These are phyloP conservation scores for Tromatobia lineatoria DNA, from an alignment of 2,888 invertebrate species.

Conservation along the genomic window DNA sequence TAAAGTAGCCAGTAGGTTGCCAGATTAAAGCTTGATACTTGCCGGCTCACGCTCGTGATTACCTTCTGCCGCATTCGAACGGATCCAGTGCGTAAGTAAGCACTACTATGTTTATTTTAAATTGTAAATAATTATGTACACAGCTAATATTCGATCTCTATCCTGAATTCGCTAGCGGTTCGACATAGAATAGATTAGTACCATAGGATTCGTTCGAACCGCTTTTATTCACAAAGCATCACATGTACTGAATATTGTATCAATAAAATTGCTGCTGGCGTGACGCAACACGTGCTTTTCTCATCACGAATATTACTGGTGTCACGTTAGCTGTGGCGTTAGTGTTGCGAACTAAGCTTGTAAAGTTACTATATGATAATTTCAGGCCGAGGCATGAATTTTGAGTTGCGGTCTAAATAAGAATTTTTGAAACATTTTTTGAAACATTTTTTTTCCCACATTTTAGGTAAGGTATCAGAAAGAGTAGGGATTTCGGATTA, in stretches of 20 bases:
- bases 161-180: slow-evolving; percentile 32
- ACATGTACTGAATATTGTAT: background rate
- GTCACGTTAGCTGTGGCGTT: too few relatives aligned
- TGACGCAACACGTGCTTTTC: too few relatives aligned
- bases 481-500: too few relatives aligned
- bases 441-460: background rate
- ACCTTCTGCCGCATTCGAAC: background rate
- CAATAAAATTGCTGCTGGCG: too few relatives aligned
- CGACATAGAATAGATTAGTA: slow-evolving; percentile 25
- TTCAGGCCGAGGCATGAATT: too few relatives aligned
- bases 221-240: background rate
- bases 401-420: too few relatives aligned
- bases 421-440: too few relatives aligned
- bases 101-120: slow-evolving; percentile 22
- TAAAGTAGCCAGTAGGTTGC: too few relatives aligned
- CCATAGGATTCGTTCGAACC: background rate
- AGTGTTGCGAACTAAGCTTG: too few relatives aligned
- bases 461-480: too few relatives aligned
- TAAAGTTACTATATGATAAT: too few relatives aligned
- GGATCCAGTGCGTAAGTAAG: background rate
- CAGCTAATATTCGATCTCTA: background rate
- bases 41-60: background rate
- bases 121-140: slow-evolving; percentile 49
- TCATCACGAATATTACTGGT: too few relatives aligned
- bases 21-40: background rate